Conservation (phyloP, 2,888 invertebrate species). For the Agrotis segetum region DNA sequence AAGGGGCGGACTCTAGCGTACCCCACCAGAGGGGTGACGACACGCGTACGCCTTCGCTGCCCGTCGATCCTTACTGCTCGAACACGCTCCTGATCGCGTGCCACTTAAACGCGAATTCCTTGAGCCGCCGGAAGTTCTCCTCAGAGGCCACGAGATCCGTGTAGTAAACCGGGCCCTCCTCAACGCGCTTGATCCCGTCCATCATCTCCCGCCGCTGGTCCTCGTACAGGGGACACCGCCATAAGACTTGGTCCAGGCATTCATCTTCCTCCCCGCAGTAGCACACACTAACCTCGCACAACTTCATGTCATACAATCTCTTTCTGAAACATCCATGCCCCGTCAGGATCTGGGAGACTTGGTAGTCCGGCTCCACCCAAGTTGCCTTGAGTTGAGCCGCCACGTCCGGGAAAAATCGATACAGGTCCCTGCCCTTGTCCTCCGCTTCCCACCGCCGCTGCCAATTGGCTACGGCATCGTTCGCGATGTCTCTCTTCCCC, state of each 20-base stretch:
- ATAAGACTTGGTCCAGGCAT: slow-evolving; percentile 17
- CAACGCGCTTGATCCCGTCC: slow-evolving; percentile 1
- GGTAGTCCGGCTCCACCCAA: slow-evolving; percentile 63
- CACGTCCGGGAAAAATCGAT: slow-evolving; percentile 62
- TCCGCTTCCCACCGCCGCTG: slow-evolving; percentile 52
- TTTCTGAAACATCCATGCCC: slow-evolving; percentile 49
- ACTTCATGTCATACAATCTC: slow-evolving; percentile 43
- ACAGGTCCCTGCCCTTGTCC: slow-evolving; percentile 52
- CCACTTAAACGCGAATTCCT: slow-evolving; percentile 21
- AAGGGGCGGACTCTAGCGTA: slow-evolving; percentile 5
- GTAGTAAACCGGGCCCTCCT: slow-evolving; percentile 14
- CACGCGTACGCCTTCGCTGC: neutral
- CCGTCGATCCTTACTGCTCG: neutral
- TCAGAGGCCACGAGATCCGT: slow-evolving; percentile 17
- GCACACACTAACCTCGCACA: slow-evolving; percentile 32
- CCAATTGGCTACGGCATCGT: slow-evolving; percentile 34
- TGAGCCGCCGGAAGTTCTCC: slow-evolving; percentile 7
- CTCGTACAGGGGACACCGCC: slow-evolving; percentile 27
- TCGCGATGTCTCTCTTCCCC: neutral
- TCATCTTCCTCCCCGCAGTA: slow-evolving; percentile 30
- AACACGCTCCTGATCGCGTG: neutral
- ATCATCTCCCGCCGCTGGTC: neutral
- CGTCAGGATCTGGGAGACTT: slow-evolving; percentile 50
- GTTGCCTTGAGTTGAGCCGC: slow-evolving; percentile 24
- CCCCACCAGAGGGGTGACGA: neutral